Base-by-base conservation (phyloP, 2,888 invertebrate species). In the Drosophila atripex region DNA sequence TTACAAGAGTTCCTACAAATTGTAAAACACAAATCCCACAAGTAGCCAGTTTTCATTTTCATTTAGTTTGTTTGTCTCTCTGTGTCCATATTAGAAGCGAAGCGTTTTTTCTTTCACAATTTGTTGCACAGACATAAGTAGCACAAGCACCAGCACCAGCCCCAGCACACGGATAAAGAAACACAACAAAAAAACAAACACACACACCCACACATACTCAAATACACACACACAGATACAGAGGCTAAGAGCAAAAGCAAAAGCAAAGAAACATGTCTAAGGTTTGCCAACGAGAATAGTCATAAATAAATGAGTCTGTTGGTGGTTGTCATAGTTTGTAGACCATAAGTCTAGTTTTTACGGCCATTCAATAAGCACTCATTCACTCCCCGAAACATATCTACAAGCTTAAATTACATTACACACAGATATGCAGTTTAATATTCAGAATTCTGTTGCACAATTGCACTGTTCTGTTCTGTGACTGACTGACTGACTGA, bases 221-320 rank as follows among this genome's bases (percentile, higher is more conserved):
- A n/a, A n/a, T n/a, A n/a, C 21, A 38, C 50, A 54, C 47, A 45
- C 32, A 43, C 28, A 59, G 30, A 46, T 4, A 53, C 18, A 57
- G 47, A 55, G 38, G 57, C 69, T 25, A 25, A 25, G 2, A 18
- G 18, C 35, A 70, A 77, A 63, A 71, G 64, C 66, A 70, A 50
- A 30, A 64, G 38, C 47, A 32, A 58, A 53, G 56, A 75, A 85
- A 78, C 61, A 82, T 82, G 86, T 76, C 86, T 70, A 76, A 86
- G 86, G 86, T 86, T 85, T 78, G 88, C 76, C 18, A 41, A 41
- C 39, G 39, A 41, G 39, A 8, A 73, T 45, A 43, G 14, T 45
- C 38, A 41, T 47, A 57, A 56, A 64, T 43, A 61, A 54, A 63
- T 60, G 63, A 46, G 61, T 64, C 51, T 61, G 38, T 51, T 64